A percentile compares a stretch with the other conserved stretches of the same genome.
Conservation (phyloP, 2,888 invertebrate genomes). For the Protonemura montana region DNA sequence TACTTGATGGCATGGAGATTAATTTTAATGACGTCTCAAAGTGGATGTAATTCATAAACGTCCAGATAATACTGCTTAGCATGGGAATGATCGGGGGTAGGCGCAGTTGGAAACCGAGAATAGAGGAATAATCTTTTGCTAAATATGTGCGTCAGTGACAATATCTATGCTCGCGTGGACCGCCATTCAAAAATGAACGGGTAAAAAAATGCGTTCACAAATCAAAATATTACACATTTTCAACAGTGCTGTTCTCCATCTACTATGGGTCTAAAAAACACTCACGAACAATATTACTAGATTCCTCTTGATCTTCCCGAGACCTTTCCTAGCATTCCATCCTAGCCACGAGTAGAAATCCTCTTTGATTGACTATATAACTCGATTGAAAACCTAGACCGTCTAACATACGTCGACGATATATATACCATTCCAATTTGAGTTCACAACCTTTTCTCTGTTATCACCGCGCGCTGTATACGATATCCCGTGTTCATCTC, state of each 20-base stretch:
- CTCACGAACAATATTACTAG: background rate
- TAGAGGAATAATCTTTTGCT: background rate
- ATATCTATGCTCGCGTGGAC: background rate
- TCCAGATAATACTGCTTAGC: background rate
- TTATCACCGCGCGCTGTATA: background rate
- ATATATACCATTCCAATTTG: background rate
- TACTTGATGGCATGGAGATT: background rate
- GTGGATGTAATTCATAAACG: background rate
- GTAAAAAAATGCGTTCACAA: no score
- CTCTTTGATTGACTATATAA: background rate
- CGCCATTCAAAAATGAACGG: background rate
- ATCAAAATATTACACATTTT: background rate
- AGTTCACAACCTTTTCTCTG: slow-evolving; percentile 4
- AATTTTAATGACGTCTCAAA: background rate
- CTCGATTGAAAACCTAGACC: background rate
- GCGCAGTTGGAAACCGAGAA: background rate
- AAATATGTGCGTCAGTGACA: background rate
- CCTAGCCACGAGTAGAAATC: background rate
- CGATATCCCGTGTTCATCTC: background rate
- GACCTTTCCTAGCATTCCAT: background rate
- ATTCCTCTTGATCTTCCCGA: background rate
- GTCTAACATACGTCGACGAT: background rate
- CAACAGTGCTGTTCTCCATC: no score
- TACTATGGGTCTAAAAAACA: background rate
- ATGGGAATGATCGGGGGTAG: background rate